phyloP scores from a whole-genome alignment of 2,888 invertebrate genomes.

The Atethmia centrago region DNA sequence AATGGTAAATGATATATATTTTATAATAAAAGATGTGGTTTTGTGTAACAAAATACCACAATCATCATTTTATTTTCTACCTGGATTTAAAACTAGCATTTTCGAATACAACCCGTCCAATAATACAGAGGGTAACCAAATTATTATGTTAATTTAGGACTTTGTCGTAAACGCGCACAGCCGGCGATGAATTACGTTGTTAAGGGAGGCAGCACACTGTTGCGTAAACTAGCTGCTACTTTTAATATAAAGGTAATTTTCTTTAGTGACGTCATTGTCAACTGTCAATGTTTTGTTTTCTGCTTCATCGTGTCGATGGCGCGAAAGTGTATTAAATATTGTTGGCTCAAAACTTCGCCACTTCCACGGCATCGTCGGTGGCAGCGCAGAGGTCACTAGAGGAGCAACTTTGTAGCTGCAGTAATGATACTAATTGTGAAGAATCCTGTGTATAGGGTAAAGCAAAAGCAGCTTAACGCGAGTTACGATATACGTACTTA shows the following conservation, averaged over 20 bases:
- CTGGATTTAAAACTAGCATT: slow-evolving; percentile 3
- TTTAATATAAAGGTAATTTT: not conserved
- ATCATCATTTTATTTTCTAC: not conserved
- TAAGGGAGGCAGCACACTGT: slow-evolving; percentile 42
- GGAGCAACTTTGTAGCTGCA: not conserved
- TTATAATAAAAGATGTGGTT: no score
- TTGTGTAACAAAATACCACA: no score
- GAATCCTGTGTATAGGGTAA: no score
- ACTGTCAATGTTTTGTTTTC: not conserved
- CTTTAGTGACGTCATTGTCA: no score
- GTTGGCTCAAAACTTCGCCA: not conserved
- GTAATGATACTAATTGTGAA: not conserved
- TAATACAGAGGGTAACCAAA: slow-evolving; percentile 63
- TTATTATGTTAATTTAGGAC: slow-evolving; percentile 72
- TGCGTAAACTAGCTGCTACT: not conserved
- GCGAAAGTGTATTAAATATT: not conserved
- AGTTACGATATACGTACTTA: no score
- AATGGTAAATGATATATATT: no score
- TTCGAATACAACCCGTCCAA: slow-evolving; percentile 33
- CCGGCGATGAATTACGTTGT: slow-evolving; percentile 67
- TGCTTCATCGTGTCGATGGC: not conserved
- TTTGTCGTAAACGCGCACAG: slow-evolving; percentile 67
- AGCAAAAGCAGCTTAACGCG: no score
- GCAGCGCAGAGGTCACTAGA: not conserved
- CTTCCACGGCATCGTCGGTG: not conserved